Conservation (phyloP, 2,113 vertebrate species). For the Noturus placidus region DNA sequence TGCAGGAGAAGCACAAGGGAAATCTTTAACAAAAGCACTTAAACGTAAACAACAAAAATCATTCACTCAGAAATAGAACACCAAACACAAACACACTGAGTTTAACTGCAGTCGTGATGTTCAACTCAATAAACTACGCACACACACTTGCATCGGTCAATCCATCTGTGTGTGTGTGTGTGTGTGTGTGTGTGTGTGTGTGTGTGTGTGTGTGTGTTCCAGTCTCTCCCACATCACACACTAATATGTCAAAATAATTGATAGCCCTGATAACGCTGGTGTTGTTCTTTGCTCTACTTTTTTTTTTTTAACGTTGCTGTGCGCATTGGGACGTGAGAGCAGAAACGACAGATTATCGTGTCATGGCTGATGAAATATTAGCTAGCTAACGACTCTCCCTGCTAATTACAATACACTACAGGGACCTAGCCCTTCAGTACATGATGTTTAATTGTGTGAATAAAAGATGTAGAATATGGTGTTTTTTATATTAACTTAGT, state of each 20-base stretch:
- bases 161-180: background rate
- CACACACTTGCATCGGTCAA: background rate
- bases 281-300: background rate
- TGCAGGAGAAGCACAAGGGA: background rate
- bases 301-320: background rate
- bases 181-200: background rate
- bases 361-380: background rate
- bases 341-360: background rate
- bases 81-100: constrained; percentile 36
- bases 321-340: background rate
- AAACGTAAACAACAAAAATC: constrained; percentile 3
- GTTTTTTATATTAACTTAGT: background rate
- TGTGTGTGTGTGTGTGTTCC: background rate
- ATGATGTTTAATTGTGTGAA: background rate
- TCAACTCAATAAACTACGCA: constrained; percentile 14
- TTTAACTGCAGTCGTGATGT: constrained; percentile 17
- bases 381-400: background rate
- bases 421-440: background rate
- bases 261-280: background rate
- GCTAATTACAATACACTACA: background rate
- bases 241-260: background rate
- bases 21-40: constrained; percentile 22
- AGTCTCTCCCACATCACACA: background rate
- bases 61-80: constrained; percentile 2
- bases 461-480: background rate